A percentile compares a stretch with the other conserved stretches of the same genome.
These are phyloP conservation scores for Agonum fuliginosum DNA, from an alignment of 2,888 invertebrate genomes.

Conservation along the genomic window DNA sequence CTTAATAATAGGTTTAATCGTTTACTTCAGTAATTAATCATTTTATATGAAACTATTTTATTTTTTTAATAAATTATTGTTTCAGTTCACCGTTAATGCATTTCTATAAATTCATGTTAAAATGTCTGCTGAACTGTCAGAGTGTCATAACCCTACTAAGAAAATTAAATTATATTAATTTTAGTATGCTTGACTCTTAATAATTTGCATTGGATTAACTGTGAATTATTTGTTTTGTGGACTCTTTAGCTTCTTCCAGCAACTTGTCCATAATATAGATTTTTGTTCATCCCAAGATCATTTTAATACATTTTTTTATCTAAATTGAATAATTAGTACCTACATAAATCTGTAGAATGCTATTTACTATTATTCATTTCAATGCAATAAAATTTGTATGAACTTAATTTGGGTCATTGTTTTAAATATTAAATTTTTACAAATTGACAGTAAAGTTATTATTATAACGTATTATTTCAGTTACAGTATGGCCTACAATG, in stretches of 20 bases:
- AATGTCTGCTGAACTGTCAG: slow-evolving; percentile 22
- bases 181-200: not conserved
- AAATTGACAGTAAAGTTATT: not conserved
- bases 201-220: not conserved
- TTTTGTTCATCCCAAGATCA: too few relatives aligned
- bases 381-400: not conserved
- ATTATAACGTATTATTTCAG: not conserved
- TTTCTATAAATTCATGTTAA: slow-evolving; percentile 1
- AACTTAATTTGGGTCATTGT: slow-evolving; percentile 16
- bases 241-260: too few relatives aligned
- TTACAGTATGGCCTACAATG: too few relatives aligned
- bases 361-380: not conserved
- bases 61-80: too few relatives aligned
- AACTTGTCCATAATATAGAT: too few relatives aligned
- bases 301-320: too few relatives aligned
- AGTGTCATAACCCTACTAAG: slow-evolving; percentile 21
- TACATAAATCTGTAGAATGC: too few relatives aligned
- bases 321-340: too few relatives aligned
- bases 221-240: too few relatives aligned
- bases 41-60: too few relatives aligned
- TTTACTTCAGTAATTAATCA: not conserved
- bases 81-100: too few relatives aligned
- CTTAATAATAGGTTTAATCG: not conserved
- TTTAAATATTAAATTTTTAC: not conserved
- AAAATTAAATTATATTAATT: not conserved